A percentile compares a stretch with the other conserved stretches of the same genome.
These are phyloP conservation scores for Hydraecia micacea DNA, from an alignment of 2,888 invertebrate species.

Conservation along the genomic window DNA sequence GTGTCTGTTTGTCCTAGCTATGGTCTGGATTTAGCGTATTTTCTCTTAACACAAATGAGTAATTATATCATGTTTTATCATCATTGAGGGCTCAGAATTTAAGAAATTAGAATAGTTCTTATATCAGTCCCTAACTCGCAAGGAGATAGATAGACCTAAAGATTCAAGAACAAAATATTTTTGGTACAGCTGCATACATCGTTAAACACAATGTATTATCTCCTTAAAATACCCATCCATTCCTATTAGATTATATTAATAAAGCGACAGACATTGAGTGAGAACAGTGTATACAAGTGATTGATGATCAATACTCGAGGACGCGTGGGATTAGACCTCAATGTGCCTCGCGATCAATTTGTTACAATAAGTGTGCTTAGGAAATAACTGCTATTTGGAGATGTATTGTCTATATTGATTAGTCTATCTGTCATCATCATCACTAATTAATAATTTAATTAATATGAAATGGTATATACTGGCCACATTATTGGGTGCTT, in stretches of 20 bases:
- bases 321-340: conserved; percentile 19
- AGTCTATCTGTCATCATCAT: conserved; percentile 12
- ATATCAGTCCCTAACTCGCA: background rate
- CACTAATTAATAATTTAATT: background rate
- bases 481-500: background rate
- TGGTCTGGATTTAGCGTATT: background rate
- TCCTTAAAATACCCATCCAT: conserved; percentile 30
- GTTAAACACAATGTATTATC: conserved; percentile 19
- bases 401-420: conserved; percentile 4
- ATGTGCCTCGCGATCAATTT: conserved; percentile 40
- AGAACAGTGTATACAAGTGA: conserved; percentile 45
- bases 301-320: conserved; percentile 50
- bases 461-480: background rate
- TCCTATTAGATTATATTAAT: conserved; percentile 39
- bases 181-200: conserved; percentile 1
- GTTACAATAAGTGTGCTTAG: conserved; percentile 19
- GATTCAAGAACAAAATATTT: conserved; percentile 4
- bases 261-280: conserved; percentile 39
- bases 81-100: background rate
- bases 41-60: background rate
- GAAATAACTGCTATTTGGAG: conserved; percentile 27
- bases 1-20: background rate
- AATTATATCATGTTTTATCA: background rate
- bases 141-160: background rate
- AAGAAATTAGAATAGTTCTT: background rate